Percentiles rank a stretch among this genome's conserved stretches.
phyloP scores from a whole-genome alignment of 2,113 vertebrate species.

The Aythya baeri region DNA sequence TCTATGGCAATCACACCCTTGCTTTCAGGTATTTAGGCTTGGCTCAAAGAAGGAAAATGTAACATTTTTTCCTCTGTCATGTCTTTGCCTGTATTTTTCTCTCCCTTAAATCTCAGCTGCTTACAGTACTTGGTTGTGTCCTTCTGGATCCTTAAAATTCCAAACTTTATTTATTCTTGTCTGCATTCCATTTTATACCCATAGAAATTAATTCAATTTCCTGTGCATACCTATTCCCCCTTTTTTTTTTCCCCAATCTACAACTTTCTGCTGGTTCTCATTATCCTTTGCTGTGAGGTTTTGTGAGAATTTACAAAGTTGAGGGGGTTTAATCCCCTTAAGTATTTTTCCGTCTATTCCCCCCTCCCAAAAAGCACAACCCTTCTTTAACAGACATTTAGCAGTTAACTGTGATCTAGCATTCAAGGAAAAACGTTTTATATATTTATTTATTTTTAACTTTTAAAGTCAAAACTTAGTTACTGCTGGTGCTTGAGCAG shows the following conservation, averaged over 20 bases:
- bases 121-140: neutral
- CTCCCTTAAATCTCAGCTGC: neutral
- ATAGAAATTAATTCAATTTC: slow-evolving; percentile 42
- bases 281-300: neutral
- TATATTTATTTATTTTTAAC: neutral
- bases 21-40: slow-evolving; percentile 6
- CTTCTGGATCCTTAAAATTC: neutral
- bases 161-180: neutral
- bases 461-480: neutral
- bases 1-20: neutral
- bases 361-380: fast-evolving
- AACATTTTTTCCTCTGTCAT: neutral
- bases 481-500: neutral
- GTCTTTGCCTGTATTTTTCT: neutral
- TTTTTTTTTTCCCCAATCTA: neutral
- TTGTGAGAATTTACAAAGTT: neutral
- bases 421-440: neutral
- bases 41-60: neutral
- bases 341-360: neutral
- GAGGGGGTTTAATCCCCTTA: neutral
- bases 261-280: neutral
- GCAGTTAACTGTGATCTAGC: neutral
- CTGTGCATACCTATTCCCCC: neutral
- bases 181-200: neutral
- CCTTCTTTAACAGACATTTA: neutral